A percentile compares a stretch with the other conserved stretches of the same genome.
phyloP scores from a whole-genome alignment of 2,797 vertebrate genomes.

The Lepus townsendii region DNA sequence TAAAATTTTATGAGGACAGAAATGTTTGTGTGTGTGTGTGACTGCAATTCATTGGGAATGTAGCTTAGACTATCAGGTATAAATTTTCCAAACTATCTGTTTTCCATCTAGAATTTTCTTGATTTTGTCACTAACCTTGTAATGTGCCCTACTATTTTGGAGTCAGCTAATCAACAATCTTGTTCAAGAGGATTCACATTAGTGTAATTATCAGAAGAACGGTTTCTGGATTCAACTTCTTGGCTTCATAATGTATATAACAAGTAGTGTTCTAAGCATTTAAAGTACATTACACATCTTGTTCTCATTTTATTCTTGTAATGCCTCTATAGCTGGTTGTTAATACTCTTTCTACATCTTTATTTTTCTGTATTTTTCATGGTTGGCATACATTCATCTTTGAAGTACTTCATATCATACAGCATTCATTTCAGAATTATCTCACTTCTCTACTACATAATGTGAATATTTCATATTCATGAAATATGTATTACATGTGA shows the following conservation, averaged over 20 bases:
- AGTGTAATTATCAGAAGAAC: neutral
- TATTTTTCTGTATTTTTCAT: neutral
- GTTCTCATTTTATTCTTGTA: neutral
- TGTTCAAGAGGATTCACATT: neutral
- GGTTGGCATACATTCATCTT: neutral
- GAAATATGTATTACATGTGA: neutral
- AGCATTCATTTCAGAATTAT: neutral
- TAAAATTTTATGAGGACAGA: neutral
- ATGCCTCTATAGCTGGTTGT: neutral
- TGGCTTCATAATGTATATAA: neutral
- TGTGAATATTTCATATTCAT: neutral
- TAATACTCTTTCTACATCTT: conserved; percentile 11
- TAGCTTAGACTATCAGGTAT: neutral
- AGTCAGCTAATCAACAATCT: neutral
- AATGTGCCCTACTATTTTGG: neutral
- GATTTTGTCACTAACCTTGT: neutral
- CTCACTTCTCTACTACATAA: neutral
- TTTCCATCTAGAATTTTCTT: neutral
- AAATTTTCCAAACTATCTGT: neutral
- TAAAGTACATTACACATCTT: neutral
- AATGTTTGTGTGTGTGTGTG: neutral
- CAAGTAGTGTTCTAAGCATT: neutral
- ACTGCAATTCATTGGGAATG: neutral
- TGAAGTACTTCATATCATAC: neutral
- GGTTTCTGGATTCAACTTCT: neutral